phyloP scores from a whole-genome alignment of 2,797 vertebrate genomes.

The Pristis pectinata region DNA sequence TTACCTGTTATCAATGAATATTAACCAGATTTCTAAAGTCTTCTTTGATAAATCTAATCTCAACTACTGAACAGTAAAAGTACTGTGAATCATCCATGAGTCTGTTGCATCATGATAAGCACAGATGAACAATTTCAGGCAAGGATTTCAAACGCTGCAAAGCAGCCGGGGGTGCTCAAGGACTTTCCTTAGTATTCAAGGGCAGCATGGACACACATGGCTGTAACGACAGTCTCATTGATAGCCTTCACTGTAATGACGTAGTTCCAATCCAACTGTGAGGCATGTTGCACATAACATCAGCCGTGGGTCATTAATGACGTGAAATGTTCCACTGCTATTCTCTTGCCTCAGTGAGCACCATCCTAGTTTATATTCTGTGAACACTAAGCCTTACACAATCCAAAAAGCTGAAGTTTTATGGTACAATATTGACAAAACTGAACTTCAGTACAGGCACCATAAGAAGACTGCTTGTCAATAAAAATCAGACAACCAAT shows the following conservation, averaged over 20 bases:
- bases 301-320: neutral
- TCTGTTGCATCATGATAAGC: neutral
- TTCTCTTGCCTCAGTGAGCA: neutral
- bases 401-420: neutral
- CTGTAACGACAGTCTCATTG: neutral
- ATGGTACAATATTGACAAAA: neutral
- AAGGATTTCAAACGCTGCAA: neutral
- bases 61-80: neutral
- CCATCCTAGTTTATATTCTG: neutral
- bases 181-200: conserved; percentile 15
- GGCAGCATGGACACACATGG: neutral
- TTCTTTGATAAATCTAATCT: conserved; percentile 2
- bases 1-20: neutral
- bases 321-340: neutral
- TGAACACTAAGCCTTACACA: neutral
- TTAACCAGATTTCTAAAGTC: neutral
- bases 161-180: neutral
- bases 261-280: neutral
- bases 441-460: neutral
- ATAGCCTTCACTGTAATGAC: neutral
- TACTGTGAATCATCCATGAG: neutral
- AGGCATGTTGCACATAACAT: neutral
- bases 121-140: neutral
- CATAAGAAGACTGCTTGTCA: neutral
- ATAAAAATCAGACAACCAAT: neutral